Percentiles rank a stretch among this genome's conserved stretches.
phyloP scores from a whole-genome alignment of 2,113 vertebrate species.

The Hyperoodon ampullatus region DNA sequence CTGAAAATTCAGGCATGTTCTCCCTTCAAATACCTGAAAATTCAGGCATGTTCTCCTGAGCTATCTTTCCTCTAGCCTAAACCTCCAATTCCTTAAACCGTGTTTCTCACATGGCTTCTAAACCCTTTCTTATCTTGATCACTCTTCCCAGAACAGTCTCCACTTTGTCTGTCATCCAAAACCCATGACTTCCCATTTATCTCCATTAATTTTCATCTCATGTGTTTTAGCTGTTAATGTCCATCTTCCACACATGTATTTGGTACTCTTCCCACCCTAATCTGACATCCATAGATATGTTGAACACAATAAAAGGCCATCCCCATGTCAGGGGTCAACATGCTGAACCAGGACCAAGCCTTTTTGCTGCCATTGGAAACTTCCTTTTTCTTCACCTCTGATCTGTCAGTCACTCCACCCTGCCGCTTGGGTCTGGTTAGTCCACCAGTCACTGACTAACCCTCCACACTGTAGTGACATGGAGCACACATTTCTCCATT shows the following conservation, averaged over 20 bases:
- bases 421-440: neutral
- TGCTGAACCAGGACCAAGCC: neutral
- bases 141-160: constrained; percentile 40
- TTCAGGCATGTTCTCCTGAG: neutral
- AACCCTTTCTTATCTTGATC: neutral
- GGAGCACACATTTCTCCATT: neutral
- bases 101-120: constrained; percentile 6
- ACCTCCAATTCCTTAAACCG: constrained; percentile 25
- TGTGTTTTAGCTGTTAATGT: constrained; percentile 36
- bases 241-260: neutral
- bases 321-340: neutral
- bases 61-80: constrained; percentile 43
- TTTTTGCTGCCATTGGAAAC: constrained; percentile 37
- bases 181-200: constrained; percentile 21
- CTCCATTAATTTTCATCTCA: constrained; percentile 36
- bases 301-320: neutral
- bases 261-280: constrained; percentile 8
- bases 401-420: neutral
- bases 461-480: neutral
- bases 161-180: constrained; percentile 42
- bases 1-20: constrained; percentile 20
- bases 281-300: neutral
- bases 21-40: constrained; percentile 21
- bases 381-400: neutral
- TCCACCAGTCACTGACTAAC: neutral